Conservation (phyloP, 1,140 invertebrate species). For the Gryon sp. region DNA sequence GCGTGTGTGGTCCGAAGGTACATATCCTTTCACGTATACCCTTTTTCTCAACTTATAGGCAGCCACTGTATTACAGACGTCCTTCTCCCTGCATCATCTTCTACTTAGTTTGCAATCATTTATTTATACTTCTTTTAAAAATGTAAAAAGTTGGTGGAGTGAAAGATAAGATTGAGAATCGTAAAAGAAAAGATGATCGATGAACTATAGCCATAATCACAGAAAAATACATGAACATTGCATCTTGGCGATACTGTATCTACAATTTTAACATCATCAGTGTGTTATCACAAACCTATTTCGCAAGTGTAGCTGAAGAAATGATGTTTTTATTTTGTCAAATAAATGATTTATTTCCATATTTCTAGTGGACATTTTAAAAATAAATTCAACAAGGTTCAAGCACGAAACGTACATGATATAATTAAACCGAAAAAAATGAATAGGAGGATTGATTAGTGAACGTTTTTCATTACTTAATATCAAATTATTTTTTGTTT, state of each 20-base stretch:
- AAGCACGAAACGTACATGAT: no score
- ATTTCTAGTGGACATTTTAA: no score
- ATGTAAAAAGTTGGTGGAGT: slow-evolving; percentile 16
- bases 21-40: slow-evolving; percentile 53
- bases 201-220: slow-evolving; percentile 19
- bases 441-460: no score
- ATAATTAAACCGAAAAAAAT: no score
- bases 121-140: slow-evolving; percentile 25
- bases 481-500: no score
- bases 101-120: slow-evolving; percentile 36
- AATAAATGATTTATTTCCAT: no score
- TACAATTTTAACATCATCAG: slow-evolving; percentile 30
- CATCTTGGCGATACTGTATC: slow-evolving; percentile 37
- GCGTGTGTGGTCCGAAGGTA: slow-evolving; percentile 65
- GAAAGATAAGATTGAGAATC: slow-evolving; percentile 36
- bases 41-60: slow-evolving; percentile 18
- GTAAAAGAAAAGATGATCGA: slow-evolving; percentile 46
- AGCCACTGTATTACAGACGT: slow-evolving; percentile 54
- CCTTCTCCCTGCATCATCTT: slow-evolving; percentile 27
- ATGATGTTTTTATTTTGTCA: no score
- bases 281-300: no score
- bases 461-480: no score
- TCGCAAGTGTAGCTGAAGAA: no score
- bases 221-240: slow-evolving; percentile 50
- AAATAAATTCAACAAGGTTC: no score